Conservation (phyloP, 2,888 invertebrate genomes). For the Odontomyia ornata region DNA sequence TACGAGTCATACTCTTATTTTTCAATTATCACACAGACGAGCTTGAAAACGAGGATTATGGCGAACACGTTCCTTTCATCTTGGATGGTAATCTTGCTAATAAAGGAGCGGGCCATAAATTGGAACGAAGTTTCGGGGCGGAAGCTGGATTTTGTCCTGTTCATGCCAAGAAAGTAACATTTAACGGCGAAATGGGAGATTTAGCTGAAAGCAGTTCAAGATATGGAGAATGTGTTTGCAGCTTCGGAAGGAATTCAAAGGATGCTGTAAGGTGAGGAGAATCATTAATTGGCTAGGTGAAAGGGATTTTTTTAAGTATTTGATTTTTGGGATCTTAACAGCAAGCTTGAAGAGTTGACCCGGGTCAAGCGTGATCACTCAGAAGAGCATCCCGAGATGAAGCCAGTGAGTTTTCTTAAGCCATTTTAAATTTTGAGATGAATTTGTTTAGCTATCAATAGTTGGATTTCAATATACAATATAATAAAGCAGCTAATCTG, state of each 20-base stretch:
- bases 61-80: slow-evolving; percentile 25
- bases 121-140: not conserved
- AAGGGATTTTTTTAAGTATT: not conserved
- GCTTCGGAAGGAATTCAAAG: not conserved
- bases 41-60: slow-evolving; percentile 45
- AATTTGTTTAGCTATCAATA: too few relatives aligned
- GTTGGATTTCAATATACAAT: too few relatives aligned
- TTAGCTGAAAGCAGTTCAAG: not conserved
- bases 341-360: not conserved
- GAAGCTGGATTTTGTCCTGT: slow-evolving; percentile 36
- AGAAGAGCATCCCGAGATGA: not conserved
- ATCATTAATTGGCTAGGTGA: not conserved
- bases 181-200: slow-evolving; percentile 10
- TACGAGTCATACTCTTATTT: not conserved
- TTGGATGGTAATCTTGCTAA: slow-evolving; percentile 5
- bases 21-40: slow-evolving; percentile 35
- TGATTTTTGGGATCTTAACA: not conserved
- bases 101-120: slow-evolving; percentile 24
- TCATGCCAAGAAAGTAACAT: slow-evolving; percentile 19
- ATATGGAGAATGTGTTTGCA: slow-evolving; percentile 19
- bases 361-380: not conserved
- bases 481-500: too few relatives aligned
- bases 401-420: not conserved
- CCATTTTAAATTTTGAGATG: slow-evolving; percentile 15
- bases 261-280: slow-evolving; percentile 4